Base-by-base conservation (phyloP, 2,797 vertebrate genomes). In the Alectoris magna region DNA sequence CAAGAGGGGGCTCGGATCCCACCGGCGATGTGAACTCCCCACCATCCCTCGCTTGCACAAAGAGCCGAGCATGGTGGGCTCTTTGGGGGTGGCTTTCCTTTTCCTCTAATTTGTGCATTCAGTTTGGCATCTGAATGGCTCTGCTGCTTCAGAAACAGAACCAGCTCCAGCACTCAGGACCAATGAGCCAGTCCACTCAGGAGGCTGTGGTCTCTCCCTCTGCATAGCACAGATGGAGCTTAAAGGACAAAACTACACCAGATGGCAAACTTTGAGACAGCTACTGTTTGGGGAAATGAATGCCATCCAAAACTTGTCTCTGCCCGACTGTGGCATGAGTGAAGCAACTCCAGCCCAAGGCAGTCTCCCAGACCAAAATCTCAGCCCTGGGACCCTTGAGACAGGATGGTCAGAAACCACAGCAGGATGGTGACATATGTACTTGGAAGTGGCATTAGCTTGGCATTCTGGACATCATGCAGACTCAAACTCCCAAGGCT, bases 181-280 rank as follows among this genome's bases (percentile, higher is more conserved):
- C 87, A 80, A 88, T 12, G 12, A 80, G n/a, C n/a, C 26, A 36
- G 71, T 87, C 69, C 76, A 31, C 22, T 11, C 29, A 0, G 16
- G 26, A 89, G 29, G 66, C 59, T 93, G 87, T n/a, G 3, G 46
- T 48, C 69, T 75, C 67, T 77, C 66, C 80, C 56, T 59, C 16
- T 56, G 48, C 68, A 79, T 3, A 81, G 82, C 73, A 77, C 85
- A 86, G 80, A 84, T 60, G 90, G 76, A 96, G 70, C 64, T 90
- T 62, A 72, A 66, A 93, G 79, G 90, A 92, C 82, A 88, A 74
- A 94, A 92, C 85, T 51, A 85, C n/a, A 96, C 66, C 76, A 87
- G 72, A 89, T 75, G 67, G 87, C 82, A 87, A 96, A 95, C 58
- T 87, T 94, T 86, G 59, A 76, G 60, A 84, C 56, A 87, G 68